Evolutionary conservation across 2,797 vertebrate species (phyloP), one percentile per base, ranked within the genome.

Genomic region (Lagodon rhomboides): DNA sequence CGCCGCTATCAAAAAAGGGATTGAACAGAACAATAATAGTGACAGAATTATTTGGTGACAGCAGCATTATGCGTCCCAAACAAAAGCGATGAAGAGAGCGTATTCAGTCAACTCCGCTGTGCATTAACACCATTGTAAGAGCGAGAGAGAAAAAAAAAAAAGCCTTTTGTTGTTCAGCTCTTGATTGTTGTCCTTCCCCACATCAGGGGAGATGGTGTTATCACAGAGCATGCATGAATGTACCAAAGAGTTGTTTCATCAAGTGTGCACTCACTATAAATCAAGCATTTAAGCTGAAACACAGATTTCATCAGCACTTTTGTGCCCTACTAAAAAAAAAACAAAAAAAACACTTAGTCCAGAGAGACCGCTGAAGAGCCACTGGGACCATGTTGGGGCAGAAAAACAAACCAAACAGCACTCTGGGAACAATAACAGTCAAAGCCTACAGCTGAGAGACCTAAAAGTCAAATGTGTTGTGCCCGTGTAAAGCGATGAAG

Each of bases 41-140:
- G 54, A 63, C 65, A 62, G 18, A 80, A 80, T 84, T 54, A 68
- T 85, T 87, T 77, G 64, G 77, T 75, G 79, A 80, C 43, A 46
- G 87, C 70, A 58, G 83, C 78, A 77, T 85, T 77, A 61, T 75
- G 77, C 73, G 85, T 53, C 80, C 73, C 85, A 88, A 86, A 85
- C 76, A 90, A 93, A 87, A 85, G 88, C 8, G 10, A 75, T 86
- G 74, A 85, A 87, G 77, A 76, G 75, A 56, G 66, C 46, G 20
- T 85, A 79, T 81, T 77, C 70, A 64, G 70, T 84, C 75, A 54
- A 60, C 68, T 83, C 71, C 78, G 78, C 81, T 68, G 85, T 61
- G 85, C 68, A 77, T 85, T 70, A 83, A 72, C 77, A 62, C 60
- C 67, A 83, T 69, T 80, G 73, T 63, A 53, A 54, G 20, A 46